These are phyloP conservation scores for Adoxophyes honmai DNA, from an alignment of 1,140 invertebrate genomes.

Conservation along the genomic window DNA sequence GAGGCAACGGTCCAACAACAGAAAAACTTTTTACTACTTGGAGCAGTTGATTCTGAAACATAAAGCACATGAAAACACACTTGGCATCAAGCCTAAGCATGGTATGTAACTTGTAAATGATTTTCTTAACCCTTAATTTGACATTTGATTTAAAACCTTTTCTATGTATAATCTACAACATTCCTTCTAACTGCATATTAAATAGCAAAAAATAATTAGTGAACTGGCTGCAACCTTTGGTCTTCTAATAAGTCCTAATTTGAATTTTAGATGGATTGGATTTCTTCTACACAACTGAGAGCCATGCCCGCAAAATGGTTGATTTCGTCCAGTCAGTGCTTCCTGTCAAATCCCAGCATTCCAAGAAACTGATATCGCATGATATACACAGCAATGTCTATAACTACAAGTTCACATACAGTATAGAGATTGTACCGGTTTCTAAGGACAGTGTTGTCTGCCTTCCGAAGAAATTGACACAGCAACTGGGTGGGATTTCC, in stretches of 20 bases:
- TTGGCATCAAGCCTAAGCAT: slow-evolving; percentile 95
- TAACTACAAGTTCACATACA: slow-evolving; percentile 97
- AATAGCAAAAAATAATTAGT: no score
- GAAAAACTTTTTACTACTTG: slow-evolving; percentile 98
- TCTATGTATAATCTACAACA: no score
- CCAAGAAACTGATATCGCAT: slow-evolving; percentile 97
- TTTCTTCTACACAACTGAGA: slow-evolving; percentile 95
- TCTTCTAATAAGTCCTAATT: no score
- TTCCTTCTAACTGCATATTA: no score
- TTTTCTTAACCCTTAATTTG: no score
- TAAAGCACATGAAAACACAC: slow-evolving; percentile 92
- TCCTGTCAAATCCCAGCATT: slow-evolving; percentile 91
- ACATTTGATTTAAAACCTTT: no score
- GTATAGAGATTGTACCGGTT: slow-evolving; percentile 97
- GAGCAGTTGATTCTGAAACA: slow-evolving; percentile 98
- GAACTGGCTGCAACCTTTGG: no score
- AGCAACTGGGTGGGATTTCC: slow-evolving; percentile 94
- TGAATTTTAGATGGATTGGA: slow-evolving; percentile 95
- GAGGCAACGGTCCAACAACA: slow-evolving; percentile 92
- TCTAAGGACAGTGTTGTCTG: slow-evolving; percentile 98
- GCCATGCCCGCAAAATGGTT: slow-evolving; percentile 95
- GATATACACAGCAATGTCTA: slow-evolving; percentile 98
- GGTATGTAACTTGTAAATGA: no score
- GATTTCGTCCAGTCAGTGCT: slow-evolving; percentile 94
- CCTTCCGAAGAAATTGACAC: slow-evolving; percentile 91